Percentiles rank a stretch among this genome's conserved stretches.
These are phyloP conservation scores for Drosophila quasianomalipes DNA, from an alignment of 2,888 invertebrate species.

Conservation along the genomic window DNA sequence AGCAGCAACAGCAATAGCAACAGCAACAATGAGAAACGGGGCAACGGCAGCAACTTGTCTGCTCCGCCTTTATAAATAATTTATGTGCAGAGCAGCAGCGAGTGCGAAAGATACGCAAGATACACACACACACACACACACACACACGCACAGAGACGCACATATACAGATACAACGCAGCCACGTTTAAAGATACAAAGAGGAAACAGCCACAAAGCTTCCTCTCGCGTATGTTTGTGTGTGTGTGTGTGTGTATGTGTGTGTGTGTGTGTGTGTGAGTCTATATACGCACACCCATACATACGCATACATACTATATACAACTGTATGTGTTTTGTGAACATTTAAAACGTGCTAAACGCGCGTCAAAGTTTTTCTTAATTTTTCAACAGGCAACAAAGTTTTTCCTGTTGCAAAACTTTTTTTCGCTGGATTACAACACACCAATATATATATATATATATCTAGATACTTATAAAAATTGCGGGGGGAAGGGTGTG, in stretches of 20 bases:
- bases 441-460: slow-evolving; percentile 15
- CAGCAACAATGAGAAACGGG: slow-evolving; percentile 57
- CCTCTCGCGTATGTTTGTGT: not conserved
- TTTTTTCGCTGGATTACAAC: slow-evolving; percentile 56
- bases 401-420: slow-evolving; percentile 52
- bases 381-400: slow-evolving; percentile 74
- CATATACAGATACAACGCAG: slow-evolving; percentile 54
- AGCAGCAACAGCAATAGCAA: slow-evolving; percentile 43
- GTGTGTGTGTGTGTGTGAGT: slow-evolving; percentile 27
- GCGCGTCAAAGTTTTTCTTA: slow-evolving; percentile 81
- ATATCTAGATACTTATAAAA: slow-evolving; percentile 5
- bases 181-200: slow-evolving; percentile 72
- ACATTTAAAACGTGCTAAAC: slow-evolving; percentile 82
- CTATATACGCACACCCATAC: not conserved
- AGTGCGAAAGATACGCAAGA: slow-evolving; percentile 78
- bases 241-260: not conserved
- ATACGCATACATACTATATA: not conserved
- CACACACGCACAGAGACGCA: slow-evolving; percentile 21
- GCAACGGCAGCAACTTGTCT: slow-evolving; percentile 83
- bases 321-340: slow-evolving; percentile 36
- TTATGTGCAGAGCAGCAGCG: slow-evolving; percentile 81
- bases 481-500: not conserved
- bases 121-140: slow-evolving; percentile 56
- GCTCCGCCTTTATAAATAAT: slow-evolving; percentile 86
- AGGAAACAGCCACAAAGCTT: slow-evolving; percentile 66